A percentile compares a stretch with the other conserved stretches of the same genome.
These are phyloP conservation scores for Phengaris alcon DNA, from an alignment of 2,888 invertebrate species.

Conservation along the genomic window DNA sequence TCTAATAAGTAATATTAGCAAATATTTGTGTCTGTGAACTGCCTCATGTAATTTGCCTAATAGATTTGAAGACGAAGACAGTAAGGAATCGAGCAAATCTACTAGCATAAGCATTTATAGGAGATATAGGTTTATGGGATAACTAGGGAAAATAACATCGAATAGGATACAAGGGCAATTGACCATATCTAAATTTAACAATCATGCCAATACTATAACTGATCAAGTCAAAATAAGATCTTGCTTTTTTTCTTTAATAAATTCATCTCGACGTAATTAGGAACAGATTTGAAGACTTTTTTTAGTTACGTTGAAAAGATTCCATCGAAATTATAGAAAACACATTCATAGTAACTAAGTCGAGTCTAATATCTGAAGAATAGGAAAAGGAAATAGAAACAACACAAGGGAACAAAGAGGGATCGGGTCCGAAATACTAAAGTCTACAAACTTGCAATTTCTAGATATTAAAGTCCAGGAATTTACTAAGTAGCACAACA, in stretches of 20 bases:
- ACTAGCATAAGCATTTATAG: conserved; percentile 11
- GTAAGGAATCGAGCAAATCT: conserved; percentile 14
- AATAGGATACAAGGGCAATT: neutral
- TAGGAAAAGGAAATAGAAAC: neutral
- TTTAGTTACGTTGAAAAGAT: neutral
- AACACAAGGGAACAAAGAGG: neutral
- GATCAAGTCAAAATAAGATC: neutral
- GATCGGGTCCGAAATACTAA: conserved; percentile 7
- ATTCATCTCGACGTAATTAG: no score
- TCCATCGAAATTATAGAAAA: neutral
- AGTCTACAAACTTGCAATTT: conserved; percentile 22
- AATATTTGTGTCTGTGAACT: neutral
- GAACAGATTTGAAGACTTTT: neutral
- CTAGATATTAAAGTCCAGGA: conserved; percentile 22
- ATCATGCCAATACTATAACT: neutral
- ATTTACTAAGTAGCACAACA: conserved; percentile 10
- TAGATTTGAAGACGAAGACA: neutral
- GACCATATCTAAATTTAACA: conserved; percentile 5
- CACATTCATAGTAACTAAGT: neutral
- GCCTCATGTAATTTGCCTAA: conserved; percentile 11
- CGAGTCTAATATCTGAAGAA: neutral
- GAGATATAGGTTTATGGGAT: neutral
- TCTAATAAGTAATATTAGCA: neutral
- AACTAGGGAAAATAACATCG: neutral
- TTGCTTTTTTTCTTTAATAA: neutral